A percentile compares a stretch with the other conserved stretches of the same genome.
These are phyloP conservation scores for Caiman crocodilus DNA, from an alignment of 2,797 vertebrate species.

Conservation along the genomic window DNA sequence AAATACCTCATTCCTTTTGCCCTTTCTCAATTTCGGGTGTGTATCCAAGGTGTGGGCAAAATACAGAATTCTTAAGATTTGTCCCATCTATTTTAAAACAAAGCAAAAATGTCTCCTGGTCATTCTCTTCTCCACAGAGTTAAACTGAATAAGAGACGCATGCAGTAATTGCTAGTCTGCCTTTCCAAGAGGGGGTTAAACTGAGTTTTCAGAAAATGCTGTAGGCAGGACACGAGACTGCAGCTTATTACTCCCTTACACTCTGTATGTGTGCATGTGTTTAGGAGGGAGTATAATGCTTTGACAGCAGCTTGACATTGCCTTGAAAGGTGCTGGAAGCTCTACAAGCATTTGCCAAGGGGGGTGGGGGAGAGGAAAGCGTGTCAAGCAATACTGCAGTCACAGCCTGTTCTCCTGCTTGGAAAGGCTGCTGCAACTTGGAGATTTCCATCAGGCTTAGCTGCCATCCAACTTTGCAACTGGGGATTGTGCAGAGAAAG, in stretches of 20 bases:
- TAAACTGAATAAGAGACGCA: too few species aligned
- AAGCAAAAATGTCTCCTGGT: too few species aligned
- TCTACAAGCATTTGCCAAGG: conserved; percentile 66
- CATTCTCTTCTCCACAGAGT: neutral
- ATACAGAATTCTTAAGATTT: neutral
- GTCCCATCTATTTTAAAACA: neutral
- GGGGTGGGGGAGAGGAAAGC: conserved; percentile 64
- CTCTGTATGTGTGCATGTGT: neutral
- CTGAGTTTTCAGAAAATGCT: neutral
- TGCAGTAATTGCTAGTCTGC: neutral
- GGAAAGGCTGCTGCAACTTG: conserved; percentile 51
- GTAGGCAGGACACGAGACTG: conserved; percentile 37
- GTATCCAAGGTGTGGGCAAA: neutral
- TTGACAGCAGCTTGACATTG: conserved; percentile 75
- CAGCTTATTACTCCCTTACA: conserved; percentile 23
- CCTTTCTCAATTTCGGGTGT: neutral
- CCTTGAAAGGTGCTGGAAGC: conserved; percentile 77
- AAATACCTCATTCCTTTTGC: neutral
- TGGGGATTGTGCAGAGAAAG: neutral
- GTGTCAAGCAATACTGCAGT: conserved; percentile 68
- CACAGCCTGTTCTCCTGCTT: conserved; percentile 22
- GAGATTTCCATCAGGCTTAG: neutral
- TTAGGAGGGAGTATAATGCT: conserved; percentile 37
- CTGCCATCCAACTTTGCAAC: conserved; percentile 46
- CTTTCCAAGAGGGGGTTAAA: conserved; percentile 52